Percentiles rank a stretch among this genome's conserved stretches.
Evolutionary conservation across 2,113 vertebrate genomes (phyloP).

Genomic region (Colaptes auratus): DNA sequence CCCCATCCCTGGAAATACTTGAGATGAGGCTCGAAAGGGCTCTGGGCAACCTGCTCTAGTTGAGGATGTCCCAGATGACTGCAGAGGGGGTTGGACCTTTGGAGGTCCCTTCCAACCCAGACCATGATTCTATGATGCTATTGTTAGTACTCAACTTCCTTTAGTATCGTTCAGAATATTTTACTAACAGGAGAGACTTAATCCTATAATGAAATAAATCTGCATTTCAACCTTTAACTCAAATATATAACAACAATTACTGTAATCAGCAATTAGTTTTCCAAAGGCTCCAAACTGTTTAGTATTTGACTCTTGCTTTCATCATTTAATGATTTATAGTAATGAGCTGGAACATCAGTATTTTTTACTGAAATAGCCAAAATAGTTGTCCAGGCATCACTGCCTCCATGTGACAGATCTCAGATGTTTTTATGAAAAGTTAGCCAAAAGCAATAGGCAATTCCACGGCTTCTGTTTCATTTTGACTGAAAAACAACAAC

Average conservation of each 20-base stretch:
- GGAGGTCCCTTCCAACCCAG: too few relatives aligned
- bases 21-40: too few relatives aligned
- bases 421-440: slow-evolving; percentile 52
- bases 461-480: slow-evolving; percentile 58
- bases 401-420: slow-evolving; percentile 63
- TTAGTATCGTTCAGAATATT: not conserved
- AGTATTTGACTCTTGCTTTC: slow-evolving; percentile 65
- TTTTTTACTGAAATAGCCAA: slow-evolving; percentile 58
- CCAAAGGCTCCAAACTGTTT: not conserved
- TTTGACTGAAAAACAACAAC: slow-evolving; percentile 70
- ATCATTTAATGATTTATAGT: slow-evolving; percentile 68
- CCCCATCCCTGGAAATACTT: too few relatives aligned
- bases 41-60: too few relatives aligned
- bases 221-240: slow-evolving; percentile 35
- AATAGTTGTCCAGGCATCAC: slow-evolving; percentile 59
- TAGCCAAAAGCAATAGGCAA: slow-evolving; percentile 70
- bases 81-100: too few relatives aligned
- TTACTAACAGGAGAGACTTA: not conserved
- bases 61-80: too few relatives aligned
- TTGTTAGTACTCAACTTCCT: not conserved
- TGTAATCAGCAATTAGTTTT: slow-evolving; percentile 57
- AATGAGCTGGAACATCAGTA: slow-evolving; percentile 57
- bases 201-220: not conserved
- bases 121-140: too few relatives aligned
- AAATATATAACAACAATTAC: slow-evolving; percentile 25